These are phyloP conservation scores for Cnemophilus loriae DNA, from an alignment of 2,113 vertebrate genomes.

Conservation along the genomic window DNA sequence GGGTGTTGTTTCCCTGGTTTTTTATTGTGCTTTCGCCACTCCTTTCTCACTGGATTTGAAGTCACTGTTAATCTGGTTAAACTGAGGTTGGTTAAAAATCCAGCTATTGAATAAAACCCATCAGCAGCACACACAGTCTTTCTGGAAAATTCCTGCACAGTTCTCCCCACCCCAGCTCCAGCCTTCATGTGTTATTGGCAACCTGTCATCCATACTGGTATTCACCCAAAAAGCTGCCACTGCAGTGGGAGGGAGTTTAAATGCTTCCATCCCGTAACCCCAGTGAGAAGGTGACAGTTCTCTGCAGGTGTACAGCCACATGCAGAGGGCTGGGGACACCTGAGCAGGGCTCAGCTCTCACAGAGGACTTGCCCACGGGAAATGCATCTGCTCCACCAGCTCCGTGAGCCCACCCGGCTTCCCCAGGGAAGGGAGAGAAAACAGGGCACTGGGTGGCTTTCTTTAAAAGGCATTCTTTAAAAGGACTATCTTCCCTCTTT, in stretches of 20 bases:
- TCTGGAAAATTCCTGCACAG: neutral
- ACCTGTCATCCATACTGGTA: no score
- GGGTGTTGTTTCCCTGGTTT: fast-evolving
- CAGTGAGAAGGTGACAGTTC: neutral
- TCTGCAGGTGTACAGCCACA: neutral
- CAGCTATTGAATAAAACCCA: neutral
- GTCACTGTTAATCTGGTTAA: neutral
- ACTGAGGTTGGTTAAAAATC: neutral
- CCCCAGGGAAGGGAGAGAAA: neutral
- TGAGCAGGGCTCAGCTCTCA: neutral
- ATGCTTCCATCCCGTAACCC: neutral
- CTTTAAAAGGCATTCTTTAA: neutral
- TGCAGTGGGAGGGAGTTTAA: neutral
- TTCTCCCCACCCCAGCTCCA: neutral
- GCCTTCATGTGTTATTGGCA: neutral
- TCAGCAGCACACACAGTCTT: neutral
- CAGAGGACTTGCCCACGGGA: neutral
- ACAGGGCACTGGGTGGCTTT: neutral
- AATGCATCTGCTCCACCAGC: fast-evolving
- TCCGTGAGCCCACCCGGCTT: neutral
- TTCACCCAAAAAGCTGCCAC: neutral
- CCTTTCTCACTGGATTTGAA: neutral
- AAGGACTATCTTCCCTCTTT: neutral
- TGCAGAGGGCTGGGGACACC: neutral
- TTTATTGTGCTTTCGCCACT: neutral